These are phyloP conservation scores for Grapholita molesta DNA, from an alignment of 1,140 invertebrate species.

Conservation along the genomic window DNA sequence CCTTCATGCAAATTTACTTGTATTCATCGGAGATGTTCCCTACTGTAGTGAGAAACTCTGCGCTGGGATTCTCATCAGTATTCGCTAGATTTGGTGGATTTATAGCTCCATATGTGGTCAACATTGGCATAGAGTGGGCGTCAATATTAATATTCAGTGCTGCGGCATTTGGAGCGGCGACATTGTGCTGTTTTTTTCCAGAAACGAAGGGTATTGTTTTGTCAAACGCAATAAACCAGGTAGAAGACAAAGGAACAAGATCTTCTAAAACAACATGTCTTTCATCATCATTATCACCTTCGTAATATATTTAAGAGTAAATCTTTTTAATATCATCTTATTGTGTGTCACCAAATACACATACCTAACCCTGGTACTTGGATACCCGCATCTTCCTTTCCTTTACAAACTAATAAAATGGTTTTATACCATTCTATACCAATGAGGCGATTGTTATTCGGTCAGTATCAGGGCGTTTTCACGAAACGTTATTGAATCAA, in stretches of 20 bases:
- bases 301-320: background rate
- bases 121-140: conserved; percentile 70
- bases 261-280: background rate
- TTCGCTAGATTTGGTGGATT: conserved; percentile 83
- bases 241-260: conserved; percentile 29
- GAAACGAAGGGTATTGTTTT: conserved; percentile 57
- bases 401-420: background rate
- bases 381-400: background rate
- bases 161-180: conserved; percentile 44
- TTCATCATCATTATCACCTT: background rate
- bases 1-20: conserved; percentile 81
- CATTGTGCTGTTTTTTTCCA: conserved; percentile 55
- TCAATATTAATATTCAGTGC: conserved; percentile 55
- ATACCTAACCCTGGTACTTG: background rate
- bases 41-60: conserved; percentile 83
- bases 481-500: too few relatives aligned
- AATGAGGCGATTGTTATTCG: background rate
- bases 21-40: conserved; percentile 84
- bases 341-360: background rate
- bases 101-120: conserved; percentile 81
- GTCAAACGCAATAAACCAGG: conserved; percentile 55
- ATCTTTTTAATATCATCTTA: background rate
- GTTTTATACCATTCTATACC: background rate
- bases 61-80: conserved; percentile 81
- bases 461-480: too few relatives aligned